Conservation (phyloP, 2,797 vertebrate genomes). For the Vespertilio murinus region DNA sequence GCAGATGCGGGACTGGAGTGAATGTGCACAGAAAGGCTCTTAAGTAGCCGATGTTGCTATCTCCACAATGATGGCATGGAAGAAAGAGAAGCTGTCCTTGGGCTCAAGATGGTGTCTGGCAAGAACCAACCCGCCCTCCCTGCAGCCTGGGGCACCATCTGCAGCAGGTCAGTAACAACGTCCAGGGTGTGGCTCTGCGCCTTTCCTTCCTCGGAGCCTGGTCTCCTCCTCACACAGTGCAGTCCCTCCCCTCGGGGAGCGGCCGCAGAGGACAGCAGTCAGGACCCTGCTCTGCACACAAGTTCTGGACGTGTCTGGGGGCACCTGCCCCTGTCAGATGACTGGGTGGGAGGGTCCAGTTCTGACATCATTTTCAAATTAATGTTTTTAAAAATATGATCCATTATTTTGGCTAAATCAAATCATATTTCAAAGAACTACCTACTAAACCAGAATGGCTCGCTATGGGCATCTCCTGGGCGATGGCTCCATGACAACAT, state of each 20-base stretch:
- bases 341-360: background rate
- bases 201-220: background rate
- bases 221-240: background rate
- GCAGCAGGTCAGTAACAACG: background rate
- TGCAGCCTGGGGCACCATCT: fast-evolving
- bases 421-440: background rate
- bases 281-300: background rate
- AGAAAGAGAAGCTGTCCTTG: background rate
- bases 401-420: background rate
- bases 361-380: background rate
- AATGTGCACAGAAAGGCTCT: fast-evolving
- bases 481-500: background rate
- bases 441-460: background rate
- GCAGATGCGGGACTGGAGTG: fast-evolving
- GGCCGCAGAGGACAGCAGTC: too few relatives aligned
- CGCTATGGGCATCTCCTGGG: background rate
- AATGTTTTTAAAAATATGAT: background rate
- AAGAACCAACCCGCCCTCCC: background rate
- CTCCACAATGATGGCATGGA: background rate
- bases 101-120: background rate
- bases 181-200: background rate
- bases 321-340: background rate
- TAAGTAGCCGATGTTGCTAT: background rate
- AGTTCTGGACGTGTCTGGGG: background rate
- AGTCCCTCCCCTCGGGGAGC: background rate